A percentile compares a stretch with the other conserved stretches of the same genome.
phyloP scores from a whole-genome alignment of 2,888 invertebrate genomes.

The Cerastis rubricosa region DNA sequence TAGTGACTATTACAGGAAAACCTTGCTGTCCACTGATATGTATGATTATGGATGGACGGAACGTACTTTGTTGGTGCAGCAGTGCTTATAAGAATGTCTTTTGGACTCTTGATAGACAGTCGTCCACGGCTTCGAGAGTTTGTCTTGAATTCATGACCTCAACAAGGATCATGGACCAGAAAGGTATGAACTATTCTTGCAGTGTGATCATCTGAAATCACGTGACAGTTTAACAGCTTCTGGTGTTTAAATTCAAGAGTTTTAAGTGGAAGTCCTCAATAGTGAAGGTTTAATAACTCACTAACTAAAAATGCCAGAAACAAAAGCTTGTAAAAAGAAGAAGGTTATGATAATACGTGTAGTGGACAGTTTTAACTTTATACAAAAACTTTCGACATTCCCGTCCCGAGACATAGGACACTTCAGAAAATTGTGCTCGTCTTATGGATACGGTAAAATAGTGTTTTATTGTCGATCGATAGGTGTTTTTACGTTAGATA shows the following conservation, averaged over 20 bases:
- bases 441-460: constrained; percentile 78
- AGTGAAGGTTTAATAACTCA: not conserved
- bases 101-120: not conserved
- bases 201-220: not conserved
- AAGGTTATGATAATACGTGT: constrained; percentile 47
- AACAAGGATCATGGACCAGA: not conserved
- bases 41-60: constrained; percentile 37
- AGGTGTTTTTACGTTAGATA: constrained; percentile 88
- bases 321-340: not conserved
- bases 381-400: constrained; percentile 69
- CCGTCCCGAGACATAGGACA: constrained; percentile 77
- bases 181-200: not conserved
- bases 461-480: constrained; percentile 81
- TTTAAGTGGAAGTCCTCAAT: not conserved
- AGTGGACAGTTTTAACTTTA: constrained; percentile 49
- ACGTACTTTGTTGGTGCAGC: not conserved
- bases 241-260: constrained; percentile 14
- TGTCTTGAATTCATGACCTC: not conserved
- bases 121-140: not conserved
- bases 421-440: constrained; percentile 69
- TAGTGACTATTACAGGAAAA: constrained; percentile 41
- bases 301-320: not conserved
- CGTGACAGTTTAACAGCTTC: not conserved
- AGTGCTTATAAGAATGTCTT: not conserved
- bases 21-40: constrained; percentile 48